Conservation (phyloP, 2,797 vertebrate genomes). For the Spondyliosoma cantharus region DNA sequence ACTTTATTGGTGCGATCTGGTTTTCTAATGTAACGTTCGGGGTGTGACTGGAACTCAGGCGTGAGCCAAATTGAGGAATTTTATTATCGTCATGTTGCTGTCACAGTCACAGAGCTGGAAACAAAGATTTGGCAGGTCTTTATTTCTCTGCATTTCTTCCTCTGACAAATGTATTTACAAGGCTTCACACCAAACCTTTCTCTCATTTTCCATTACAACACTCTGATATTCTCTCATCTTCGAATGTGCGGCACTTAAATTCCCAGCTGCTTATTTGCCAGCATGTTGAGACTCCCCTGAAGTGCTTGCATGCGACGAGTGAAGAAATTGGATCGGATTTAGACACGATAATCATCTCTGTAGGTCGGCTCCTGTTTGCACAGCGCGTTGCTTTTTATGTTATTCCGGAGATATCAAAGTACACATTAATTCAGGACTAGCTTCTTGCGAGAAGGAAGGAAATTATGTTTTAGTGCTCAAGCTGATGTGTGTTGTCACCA, state of each 20-base stretch:
- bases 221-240: conserved; percentile 46
- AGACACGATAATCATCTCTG: conserved; percentile 62
- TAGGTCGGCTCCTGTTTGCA: conserved; percentile 35
- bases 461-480: conserved; percentile 12
- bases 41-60: conserved; percentile 63
- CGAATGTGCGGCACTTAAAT: conserved; percentile 43
- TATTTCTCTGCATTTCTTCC: conserved; percentile 42
- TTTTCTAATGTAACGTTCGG: conserved; percentile 60
- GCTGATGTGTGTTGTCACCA: conserved; percentile 4
- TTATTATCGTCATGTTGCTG: conserved; percentile 57
- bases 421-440: conserved; percentile 19
- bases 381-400: conserved; percentile 49
- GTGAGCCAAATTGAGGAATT: conserved; percentile 65
- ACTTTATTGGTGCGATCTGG: conserved; percentile 74
- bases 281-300: conserved; percentile 64
- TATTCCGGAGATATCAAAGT: conserved; percentile 33
- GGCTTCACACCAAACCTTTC: conserved; percentile 46
- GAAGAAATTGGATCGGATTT: conserved; percentile 64
- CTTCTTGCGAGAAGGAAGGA: conserved; percentile 26
- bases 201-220: conserved; percentile 53
- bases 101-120: conserved; percentile 66
- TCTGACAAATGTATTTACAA: conserved; percentile 60
- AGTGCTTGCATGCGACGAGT: conserved; percentile 49
- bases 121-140: conserved; percentile 51
- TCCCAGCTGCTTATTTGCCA: conserved; percentile 57